Evolutionary conservation across 1,140 invertebrate genomes (phyloP).

Genomic region (Temnothorax curvispinosus): DNA sequence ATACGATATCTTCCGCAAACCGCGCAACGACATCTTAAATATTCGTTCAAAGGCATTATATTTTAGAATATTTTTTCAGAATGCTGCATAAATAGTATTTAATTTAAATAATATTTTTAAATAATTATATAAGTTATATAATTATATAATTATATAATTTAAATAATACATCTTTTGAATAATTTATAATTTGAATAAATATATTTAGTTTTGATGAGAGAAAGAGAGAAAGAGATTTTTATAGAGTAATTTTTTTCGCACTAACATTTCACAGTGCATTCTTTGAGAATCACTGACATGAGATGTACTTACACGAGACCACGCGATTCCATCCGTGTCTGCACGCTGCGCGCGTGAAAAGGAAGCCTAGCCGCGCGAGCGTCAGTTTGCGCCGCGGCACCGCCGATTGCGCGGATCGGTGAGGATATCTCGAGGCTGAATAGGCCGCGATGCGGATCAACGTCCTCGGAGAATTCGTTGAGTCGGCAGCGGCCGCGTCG

Average conservation of each 20-base stretch:
- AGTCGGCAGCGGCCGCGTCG: slow-evolving; percentile 33
- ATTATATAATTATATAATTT: too few relatives aligned
- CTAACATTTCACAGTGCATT: neutral
- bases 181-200: neutral
- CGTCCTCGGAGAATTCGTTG: slow-evolving; percentile 67
- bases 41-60: neutral
- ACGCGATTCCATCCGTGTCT: slow-evolving; percentile 42
- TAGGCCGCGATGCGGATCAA: slow-evolving; percentile 65
- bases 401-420: slow-evolving; percentile 51
- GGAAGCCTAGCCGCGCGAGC: slow-evolving; percentile 67
- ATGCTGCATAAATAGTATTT: neutral
- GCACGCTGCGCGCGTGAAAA: slow-evolving; percentile 76
- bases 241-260: neutral
- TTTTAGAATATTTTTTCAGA: neutral
- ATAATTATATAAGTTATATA: neutral
- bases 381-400: slow-evolving; percentile 59
- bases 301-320: neutral
- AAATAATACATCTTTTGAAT: neutral
- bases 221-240: neutral
- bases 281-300: slow-evolving; percentile 42
- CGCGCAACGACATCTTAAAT: neutral
- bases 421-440: slow-evolving; percentile 56
- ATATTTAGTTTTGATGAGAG: neutral
- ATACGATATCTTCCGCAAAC: neutral
- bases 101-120: neutral